Conservation (phyloP, 2,888 invertebrate genomes). For the Corythucha ciliata region DNA sequence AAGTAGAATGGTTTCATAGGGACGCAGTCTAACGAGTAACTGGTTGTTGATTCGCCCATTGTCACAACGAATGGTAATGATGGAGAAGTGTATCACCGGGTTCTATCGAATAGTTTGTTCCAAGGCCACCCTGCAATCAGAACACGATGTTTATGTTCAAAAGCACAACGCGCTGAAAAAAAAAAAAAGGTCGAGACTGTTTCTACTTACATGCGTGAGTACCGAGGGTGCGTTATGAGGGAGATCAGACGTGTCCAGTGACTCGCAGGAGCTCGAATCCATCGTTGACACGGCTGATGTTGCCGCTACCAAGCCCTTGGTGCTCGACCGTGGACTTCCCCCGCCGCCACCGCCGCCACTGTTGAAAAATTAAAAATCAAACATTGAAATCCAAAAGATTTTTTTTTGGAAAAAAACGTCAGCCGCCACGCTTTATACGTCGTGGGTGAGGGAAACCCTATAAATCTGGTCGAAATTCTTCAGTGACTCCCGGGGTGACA, state of each 20-base stretch:
- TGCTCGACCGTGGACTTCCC: constrained; percentile 22
- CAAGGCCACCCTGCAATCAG: constrained; percentile 24
- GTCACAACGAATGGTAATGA: constrained; percentile 32
- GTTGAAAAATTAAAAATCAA: too few species aligned
- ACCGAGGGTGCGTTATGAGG: constrained; percentile 31
- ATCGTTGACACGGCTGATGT: constrained; percentile 33
- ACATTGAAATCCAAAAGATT: too few species aligned
- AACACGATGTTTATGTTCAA: not conserved
- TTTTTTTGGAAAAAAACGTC: too few species aligned
- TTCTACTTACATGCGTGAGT: constrained; percentile 29
- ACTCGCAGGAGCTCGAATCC: constrained; percentile 39
- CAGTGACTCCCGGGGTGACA: too few species aligned
- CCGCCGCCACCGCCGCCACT: constrained; percentile 20
- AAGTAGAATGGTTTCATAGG: too few species aligned
- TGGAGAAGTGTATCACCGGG: constrained; percentile 26
- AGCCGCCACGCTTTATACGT: too few species aligned
- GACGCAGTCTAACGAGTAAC: too few species aligned
- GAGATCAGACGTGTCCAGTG: constrained; percentile 38
- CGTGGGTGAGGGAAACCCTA: too few species aligned
- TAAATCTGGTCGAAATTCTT: too few species aligned
- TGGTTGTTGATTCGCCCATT: constrained; percentile 31
- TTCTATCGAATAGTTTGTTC: constrained; percentile 26
- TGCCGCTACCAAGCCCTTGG: constrained; percentile 24
- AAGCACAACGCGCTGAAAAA: not conserved
- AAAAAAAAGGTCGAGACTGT: not conserved